Evolutionary conservation across 2,113 vertebrate genomes (phyloP).

Genomic region (Leucoraja erinaceus): DNA sequence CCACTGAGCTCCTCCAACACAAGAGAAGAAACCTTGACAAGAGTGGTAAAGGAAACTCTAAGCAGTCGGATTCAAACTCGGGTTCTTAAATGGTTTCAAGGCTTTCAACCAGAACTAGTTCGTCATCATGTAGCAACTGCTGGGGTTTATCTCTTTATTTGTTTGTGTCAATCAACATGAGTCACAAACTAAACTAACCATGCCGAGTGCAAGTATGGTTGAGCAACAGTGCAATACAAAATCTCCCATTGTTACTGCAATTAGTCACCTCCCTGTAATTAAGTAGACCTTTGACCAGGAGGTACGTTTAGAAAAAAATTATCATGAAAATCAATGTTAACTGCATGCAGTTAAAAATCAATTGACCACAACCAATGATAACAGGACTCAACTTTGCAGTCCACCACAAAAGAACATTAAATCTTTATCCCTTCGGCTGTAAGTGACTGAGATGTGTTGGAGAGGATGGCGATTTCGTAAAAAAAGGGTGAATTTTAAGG

Average conservation of each 20-base stretch:
- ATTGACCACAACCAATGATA: background rate
- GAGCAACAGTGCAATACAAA: conserved; percentile 26
- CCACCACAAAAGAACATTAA: background rate
- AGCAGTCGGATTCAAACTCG: background rate
- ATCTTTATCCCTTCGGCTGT: background rate
- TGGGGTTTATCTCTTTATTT: background rate
- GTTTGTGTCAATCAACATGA: background rate
- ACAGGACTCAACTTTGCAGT: background rate
- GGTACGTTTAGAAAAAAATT: conserved; percentile 20
- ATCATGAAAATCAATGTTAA: conserved; percentile 17
- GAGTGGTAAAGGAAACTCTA: background rate
- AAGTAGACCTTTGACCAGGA: background rate
- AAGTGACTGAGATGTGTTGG: background rate
- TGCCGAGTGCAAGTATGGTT: background rate
- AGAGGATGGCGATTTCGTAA: background rate
- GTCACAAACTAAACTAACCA: background rate
- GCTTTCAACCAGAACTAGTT: background rate
- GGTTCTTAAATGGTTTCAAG: background rate
- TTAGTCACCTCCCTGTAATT: conserved; percentile 11
- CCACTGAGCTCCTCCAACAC: too few relatives aligned
- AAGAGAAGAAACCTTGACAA: background rate
- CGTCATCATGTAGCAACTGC: background rate
- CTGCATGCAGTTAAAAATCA: background rate
- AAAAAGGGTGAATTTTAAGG: background rate
- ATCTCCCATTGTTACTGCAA: conserved; percentile 10